phyloP scores from a whole-genome alignment of 1,140 invertebrate genomes.

The Drosophila kanapiae region DNA sequence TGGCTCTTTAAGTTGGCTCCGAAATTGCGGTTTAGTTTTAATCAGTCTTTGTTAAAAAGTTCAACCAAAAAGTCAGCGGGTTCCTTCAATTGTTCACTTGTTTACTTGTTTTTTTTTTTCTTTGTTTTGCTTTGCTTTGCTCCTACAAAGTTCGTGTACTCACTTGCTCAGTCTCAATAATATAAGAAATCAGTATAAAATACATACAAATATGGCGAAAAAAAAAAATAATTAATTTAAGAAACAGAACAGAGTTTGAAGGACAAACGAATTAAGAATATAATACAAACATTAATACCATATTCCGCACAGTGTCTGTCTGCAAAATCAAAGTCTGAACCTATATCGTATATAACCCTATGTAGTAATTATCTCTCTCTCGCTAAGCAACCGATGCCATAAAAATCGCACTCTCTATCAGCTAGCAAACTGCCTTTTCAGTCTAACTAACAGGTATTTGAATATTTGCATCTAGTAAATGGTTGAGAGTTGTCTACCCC shows the following conservation, averaged over 20 bases:
- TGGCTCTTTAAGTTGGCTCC: slow-evolving; percentile 71
- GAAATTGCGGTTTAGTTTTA: slow-evolving; percentile 78
- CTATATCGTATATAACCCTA: slow-evolving; percentile 5
- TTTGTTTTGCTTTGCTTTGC: slow-evolving; percentile 49
- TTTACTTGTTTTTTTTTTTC: slow-evolving; percentile 37
- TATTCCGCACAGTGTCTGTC: slow-evolving; percentile 16
- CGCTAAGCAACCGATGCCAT: slow-evolving; percentile 50
- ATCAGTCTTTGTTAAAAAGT: slow-evolving; percentile 82
- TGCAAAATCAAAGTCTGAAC: slow-evolving; percentile 23
- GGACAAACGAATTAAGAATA: slow-evolving; percentile 62
- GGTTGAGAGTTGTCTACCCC: slow-evolving; percentile 36
- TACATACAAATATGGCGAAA: slow-evolving; percentile 39
- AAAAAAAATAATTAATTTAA: slow-evolving; percentile 34
- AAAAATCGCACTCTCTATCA: slow-evolving; percentile 49
- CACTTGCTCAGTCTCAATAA: slow-evolving; percentile 79
- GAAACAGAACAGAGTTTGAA: slow-evolving; percentile 24
- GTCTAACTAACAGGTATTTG: slow-evolving; percentile 76
- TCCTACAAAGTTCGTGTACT: slow-evolving; percentile 76
- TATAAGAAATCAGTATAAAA: slow-evolving; percentile 70
- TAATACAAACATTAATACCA: slow-evolving; percentile 47
- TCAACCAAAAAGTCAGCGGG: slow-evolving; percentile 83
- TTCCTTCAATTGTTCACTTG: slow-evolving; percentile 53
- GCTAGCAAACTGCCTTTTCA: slow-evolving; percentile 68
- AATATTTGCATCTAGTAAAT: slow-evolving; percentile 71
- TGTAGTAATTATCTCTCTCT: slow-evolving; percentile 22